Evolutionary conservation across 2,888 invertebrate genomes (phyloP).

Genomic region (Drosophila formosana): DNA sequence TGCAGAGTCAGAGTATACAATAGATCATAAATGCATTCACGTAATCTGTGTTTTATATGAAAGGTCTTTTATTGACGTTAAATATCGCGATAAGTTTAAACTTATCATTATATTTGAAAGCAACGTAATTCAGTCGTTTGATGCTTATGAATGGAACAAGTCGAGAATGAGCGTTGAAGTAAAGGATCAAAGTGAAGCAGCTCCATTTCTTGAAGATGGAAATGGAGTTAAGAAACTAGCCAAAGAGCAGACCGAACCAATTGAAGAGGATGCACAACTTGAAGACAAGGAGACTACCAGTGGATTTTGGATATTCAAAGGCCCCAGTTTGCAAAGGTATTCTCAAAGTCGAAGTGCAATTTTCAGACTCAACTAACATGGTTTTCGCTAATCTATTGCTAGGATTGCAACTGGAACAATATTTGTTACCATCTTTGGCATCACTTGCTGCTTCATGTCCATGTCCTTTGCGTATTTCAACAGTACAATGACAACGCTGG

Average conservation of each 20-base stretch:
- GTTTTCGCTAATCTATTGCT: neutral
- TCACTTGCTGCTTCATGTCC: slow-evolving; percentile 89
- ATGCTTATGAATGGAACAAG: slow-evolving; percentile 2
- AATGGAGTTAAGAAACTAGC: neutral
- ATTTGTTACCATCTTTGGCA: slow-evolving; percentile 87
- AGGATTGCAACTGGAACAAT: slow-evolving; percentile 84
- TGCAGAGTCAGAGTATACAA: slow-evolving; percentile 16
- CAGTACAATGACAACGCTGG: slow-evolving; percentile 90
- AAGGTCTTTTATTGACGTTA: slow-evolving; percentile 28
- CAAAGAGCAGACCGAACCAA: slow-evolving; percentile 10
- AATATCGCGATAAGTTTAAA: slow-evolving; percentile 22
- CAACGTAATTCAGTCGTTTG: slow-evolving; percentile 19
- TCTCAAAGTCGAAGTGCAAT: slow-evolving; percentile 77
- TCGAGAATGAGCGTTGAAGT: slow-evolving; percentile 17
- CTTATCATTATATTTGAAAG: slow-evolving; percentile 19
- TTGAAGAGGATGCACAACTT: slow-evolving; percentile 83
- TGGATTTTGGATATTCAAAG: slow-evolving; percentile 87
- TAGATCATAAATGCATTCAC: slow-evolving; percentile 4
- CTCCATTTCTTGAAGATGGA: slow-evolving; percentile 16
- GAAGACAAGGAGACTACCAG: slow-evolving; percentile 86
- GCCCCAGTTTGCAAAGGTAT: slow-evolving; percentile 87
- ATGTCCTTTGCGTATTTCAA: slow-evolving; percentile 90
- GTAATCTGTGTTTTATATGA: slow-evolving; percentile 26
- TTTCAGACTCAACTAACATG: neutral
- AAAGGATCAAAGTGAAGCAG: slow-evolving; percentile 13